Conservation (phyloP, 2,888 invertebrate genomes). For the Hyles lineata region DNA sequence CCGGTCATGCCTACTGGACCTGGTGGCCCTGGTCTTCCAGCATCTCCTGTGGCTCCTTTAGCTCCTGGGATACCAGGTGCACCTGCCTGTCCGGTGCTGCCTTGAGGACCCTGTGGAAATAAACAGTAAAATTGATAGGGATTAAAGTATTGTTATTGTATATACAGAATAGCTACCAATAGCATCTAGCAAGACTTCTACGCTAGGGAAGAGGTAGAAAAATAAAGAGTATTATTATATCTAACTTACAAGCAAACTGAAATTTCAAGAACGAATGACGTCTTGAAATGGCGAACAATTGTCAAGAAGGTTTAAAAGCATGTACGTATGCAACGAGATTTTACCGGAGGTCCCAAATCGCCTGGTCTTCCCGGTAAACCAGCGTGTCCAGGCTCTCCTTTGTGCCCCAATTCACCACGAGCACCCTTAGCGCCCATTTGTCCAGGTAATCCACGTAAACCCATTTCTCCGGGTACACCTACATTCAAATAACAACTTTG, state of each 20-base stretch:
- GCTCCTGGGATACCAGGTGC: slow-evolving; percentile 87
- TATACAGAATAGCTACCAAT: no score
- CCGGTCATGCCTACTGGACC: slow-evolving; percentile 90
- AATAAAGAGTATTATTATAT: background rate
- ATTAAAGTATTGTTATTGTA: background rate
- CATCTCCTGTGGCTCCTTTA: slow-evolving; percentile 89
- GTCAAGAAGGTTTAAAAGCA: no score
- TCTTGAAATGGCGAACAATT: no score
- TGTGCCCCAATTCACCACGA: slow-evolving; percentile 90
- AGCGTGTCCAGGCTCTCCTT: slow-evolving; percentile 89
- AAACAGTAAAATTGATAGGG: background rate
- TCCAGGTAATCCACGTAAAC: slow-evolving; percentile 86
- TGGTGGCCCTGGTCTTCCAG: slow-evolving; percentile 87
- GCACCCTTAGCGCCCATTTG: slow-evolving; percentile 89
- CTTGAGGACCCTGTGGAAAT: slow-evolving; percentile 87
- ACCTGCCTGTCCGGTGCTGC: slow-evolving; percentile 88
- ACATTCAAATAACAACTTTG: slow-evolving; percentile 30
- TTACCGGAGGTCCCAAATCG: slow-evolving; percentile 88
- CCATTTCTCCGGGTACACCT: slow-evolving; percentile 87
- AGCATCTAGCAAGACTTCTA: no score
- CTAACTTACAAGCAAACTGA: background rate
- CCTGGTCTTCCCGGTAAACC: slow-evolving; percentile 93
- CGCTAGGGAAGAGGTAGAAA: background rate
- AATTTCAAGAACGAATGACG: background rate
- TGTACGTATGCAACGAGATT: background rate